phyloP scores from a whole-genome alignment of 2,113 vertebrate species.

The Himantopus leucocephalus region DNA sequence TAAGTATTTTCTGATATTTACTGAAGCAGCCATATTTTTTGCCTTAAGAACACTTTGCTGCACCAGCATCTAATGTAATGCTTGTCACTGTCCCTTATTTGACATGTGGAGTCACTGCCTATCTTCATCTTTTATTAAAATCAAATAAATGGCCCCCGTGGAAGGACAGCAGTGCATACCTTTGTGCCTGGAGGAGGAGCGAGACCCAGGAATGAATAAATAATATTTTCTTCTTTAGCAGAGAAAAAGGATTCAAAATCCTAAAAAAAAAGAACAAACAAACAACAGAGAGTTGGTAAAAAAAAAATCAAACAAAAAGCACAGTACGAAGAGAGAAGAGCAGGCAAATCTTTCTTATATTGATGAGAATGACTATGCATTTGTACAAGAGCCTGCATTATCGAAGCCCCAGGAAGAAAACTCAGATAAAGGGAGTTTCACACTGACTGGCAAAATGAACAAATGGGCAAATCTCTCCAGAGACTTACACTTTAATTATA shows the following conservation, averaged over 20 bases:
- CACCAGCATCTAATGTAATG: background rate
- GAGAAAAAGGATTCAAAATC: slow-evolving; percentile 98
- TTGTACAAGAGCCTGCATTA: background rate
- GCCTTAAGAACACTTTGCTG: background rate
- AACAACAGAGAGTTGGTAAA: background rate
- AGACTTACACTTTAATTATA: slow-evolving; percentile 24
- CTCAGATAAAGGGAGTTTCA: background rate
- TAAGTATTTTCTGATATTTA: background rate
- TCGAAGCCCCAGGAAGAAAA: background rate
- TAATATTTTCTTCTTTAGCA: slow-evolving; percentile 95
- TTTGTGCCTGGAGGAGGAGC: slow-evolving; percentile 90
- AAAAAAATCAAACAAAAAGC: background rate
- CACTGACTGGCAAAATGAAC: background rate
- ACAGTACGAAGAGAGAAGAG: background rate
- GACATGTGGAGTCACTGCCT: background rate
- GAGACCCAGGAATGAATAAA: slow-evolving; percentile 92
- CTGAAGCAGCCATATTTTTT: background rate
- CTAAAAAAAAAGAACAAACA: slow-evolving; percentile 67
- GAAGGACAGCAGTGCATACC: slow-evolving; percentile 74
- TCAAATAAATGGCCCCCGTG: background rate
- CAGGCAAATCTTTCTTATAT: background rate
- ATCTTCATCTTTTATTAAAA: background rate
- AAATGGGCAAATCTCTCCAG: background rate
- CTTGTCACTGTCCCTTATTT: background rate
- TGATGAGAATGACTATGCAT: background rate